phyloP scores from a whole-genome alignment of 2,113 vertebrate genomes.

The Ploceus nigricollis region DNA sequence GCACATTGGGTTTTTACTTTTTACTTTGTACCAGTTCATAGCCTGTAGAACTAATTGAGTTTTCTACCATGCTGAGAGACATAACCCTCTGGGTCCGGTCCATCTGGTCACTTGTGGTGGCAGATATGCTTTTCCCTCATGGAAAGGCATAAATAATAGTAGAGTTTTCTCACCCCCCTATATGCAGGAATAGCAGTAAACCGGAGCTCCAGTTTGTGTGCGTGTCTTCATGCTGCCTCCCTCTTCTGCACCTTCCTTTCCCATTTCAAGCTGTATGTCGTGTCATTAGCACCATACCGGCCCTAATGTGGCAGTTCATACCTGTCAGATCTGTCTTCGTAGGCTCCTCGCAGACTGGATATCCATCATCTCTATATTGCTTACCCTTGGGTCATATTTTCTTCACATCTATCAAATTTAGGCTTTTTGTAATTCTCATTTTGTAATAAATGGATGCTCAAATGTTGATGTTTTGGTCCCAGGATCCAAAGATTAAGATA shows the following conservation, averaged over 20 bases:
- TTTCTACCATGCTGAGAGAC: neutral
- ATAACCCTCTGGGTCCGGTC: neutral
- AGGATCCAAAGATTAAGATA: neutral
- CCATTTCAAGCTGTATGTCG: neutral
- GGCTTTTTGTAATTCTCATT: neutral
- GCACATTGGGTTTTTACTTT: neutral
- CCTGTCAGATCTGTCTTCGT: neutral
- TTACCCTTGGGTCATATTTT: constrained; percentile 31
- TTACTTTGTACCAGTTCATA: neutral
- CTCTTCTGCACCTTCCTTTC: neutral
- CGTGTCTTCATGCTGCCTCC: neutral
- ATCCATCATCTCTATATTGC: constrained; percentile 17
- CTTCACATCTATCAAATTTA: constrained; percentile 34
- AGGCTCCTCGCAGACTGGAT: neutral
- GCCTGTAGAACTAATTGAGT: neutral
- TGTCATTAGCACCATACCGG: neutral
- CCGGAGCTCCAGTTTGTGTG: neutral
- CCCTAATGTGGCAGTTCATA: constrained; percentile 40
- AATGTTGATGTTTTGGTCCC: neutral
- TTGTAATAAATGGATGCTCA: constrained; percentile 3
- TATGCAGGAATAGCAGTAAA: neutral
- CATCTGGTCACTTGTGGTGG: neutral
- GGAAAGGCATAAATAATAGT: neutral
- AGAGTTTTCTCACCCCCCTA: neutral
- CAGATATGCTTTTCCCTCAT: neutral